Evolutionary conservation across 1,140 invertebrate species (phyloP).

Genomic region (Lepidotrigona ventralis): DNA sequence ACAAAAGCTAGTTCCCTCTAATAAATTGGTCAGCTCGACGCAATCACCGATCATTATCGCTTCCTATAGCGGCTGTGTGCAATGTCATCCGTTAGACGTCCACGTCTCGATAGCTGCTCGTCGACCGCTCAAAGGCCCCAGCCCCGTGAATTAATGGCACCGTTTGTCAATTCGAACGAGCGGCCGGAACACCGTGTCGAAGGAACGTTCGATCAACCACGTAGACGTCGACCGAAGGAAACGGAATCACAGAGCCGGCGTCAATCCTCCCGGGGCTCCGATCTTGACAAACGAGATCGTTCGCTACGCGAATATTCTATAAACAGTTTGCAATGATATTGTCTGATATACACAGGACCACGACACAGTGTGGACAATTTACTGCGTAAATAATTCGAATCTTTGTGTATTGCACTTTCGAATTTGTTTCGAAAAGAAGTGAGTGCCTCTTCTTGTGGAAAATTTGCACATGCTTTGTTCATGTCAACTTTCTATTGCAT

Average conservation of each 20-base stretch:
- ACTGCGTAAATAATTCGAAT: no score
- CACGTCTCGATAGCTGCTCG: conserved; percentile 35
- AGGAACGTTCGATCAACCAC: not conserved
- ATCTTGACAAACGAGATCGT: conserved; percentile 25
- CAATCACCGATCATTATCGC: conserved; percentile 33
- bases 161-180: conserved; percentile 52
- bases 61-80: not conserved
- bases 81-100: conserved; percentile 52
- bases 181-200: conserved; percentile 9
- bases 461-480: no score
- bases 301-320: not conserved
- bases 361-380: no score
- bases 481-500: no score
- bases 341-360: no score
- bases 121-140: conserved; percentile 34
- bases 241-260: not conserved
- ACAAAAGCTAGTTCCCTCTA: not conserved
- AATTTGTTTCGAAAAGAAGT: no score
- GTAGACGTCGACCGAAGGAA: conserved; percentile 13
- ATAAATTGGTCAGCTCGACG: conserved; percentile 24
- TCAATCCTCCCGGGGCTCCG: not conserved
- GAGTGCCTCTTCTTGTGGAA: no score
- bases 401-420: no score
- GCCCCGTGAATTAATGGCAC: conserved; percentile 43
- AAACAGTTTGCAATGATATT: no score